These are phyloP conservation scores for Pica pica DNA, from an alignment of 2,113 vertebrate genomes.

Conservation along the genomic window DNA sequence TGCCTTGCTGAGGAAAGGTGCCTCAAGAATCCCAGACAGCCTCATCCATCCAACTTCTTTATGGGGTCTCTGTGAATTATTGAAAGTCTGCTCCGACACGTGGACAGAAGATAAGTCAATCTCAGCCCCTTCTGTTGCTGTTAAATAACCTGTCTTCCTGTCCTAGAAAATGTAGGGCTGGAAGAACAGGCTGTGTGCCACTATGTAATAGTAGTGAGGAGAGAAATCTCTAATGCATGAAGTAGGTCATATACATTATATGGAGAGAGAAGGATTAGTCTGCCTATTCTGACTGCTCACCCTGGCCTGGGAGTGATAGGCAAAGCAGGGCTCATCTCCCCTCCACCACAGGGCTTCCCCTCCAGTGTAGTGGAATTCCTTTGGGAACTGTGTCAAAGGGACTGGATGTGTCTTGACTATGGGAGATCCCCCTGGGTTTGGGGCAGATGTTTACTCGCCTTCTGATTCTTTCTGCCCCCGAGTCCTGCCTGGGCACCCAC, in stretches of 20 bases:
- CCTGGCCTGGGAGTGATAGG: background rate
- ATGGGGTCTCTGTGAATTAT: background rate
- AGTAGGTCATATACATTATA: background rate
- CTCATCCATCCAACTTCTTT: background rate
- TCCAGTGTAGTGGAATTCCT: background rate
- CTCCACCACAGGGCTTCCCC: background rate
- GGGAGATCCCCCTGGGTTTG: background rate
- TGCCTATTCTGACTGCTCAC: background rate
- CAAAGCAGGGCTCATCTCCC: background rate
- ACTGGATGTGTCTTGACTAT: background rate
- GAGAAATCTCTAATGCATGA: background rate
- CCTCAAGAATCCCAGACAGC: background rate
- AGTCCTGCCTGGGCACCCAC: background rate
- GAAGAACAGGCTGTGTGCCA: background rate
- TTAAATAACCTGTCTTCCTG: background rate
- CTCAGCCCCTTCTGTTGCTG: background rate
- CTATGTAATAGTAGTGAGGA: background rate
- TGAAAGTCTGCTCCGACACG: background rate
- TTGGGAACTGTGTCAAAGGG: rapidly evolving
- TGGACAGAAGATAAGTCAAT: background rate
- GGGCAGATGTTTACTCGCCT: background rate
- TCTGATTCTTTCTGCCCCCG: background rate
- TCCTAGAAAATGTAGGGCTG: background rate
- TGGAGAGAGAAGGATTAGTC: background rate
- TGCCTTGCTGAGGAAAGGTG: background rate